These are phyloP conservation scores for Criorhina ranunculi DNA, from an alignment of 2,888 invertebrate species.

Conservation along the genomic window DNA sequence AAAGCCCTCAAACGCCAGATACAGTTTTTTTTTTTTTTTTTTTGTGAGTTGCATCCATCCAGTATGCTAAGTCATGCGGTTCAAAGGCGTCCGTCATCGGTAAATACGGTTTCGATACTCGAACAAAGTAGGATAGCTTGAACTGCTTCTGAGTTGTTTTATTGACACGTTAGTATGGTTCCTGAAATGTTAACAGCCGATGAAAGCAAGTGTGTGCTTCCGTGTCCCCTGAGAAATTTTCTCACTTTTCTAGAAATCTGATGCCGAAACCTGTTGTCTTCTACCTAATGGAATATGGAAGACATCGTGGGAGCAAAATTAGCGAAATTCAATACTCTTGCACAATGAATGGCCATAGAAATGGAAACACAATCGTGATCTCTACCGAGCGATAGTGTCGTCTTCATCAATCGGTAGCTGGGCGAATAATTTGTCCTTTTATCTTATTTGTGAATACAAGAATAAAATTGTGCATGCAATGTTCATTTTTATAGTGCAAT, in stretches of 20 bases:
- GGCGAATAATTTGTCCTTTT: conserved; percentile 70
- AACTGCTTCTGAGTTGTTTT: conserved; percentile 54
- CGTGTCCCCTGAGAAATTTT: conserved; percentile 13
- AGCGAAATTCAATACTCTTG: conserved; percentile 61
- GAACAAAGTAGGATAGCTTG: conserved; percentile 7
- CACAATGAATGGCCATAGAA: conserved; percentile 44
- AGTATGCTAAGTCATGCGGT: conserved; percentile 68
- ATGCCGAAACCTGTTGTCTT: conserved; percentile 52
- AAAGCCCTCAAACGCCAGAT: conserved; percentile 61
- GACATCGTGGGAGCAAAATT: conserved; percentile 71
- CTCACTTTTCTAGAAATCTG: conserved; percentile 46
- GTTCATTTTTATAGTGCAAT: conserved; percentile 50
- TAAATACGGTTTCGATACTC: conserved; percentile 53
- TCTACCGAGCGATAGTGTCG: conserved; percentile 54
- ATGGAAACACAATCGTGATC: conserved; percentile 53
- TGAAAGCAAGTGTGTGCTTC: conserved; percentile 10
- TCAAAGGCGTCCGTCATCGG: conserved; percentile 69
- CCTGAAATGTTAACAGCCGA: background rate
- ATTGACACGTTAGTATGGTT: conserved; percentile 17
- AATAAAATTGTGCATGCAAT: conserved; percentile 48
- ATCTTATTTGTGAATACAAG: conserved; percentile 48
- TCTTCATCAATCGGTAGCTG: conserved; percentile 74
- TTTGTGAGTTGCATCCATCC: conserved; percentile 50
- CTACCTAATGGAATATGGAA: conserved; percentile 27
- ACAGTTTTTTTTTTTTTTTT: too few species aligned